Percentiles rank a stretch among this genome's conserved stretches.
Evolutionary conservation across 2,797 vertebrate species (phyloP).

Genomic region (Kryptopterus vitreolus): DNA sequence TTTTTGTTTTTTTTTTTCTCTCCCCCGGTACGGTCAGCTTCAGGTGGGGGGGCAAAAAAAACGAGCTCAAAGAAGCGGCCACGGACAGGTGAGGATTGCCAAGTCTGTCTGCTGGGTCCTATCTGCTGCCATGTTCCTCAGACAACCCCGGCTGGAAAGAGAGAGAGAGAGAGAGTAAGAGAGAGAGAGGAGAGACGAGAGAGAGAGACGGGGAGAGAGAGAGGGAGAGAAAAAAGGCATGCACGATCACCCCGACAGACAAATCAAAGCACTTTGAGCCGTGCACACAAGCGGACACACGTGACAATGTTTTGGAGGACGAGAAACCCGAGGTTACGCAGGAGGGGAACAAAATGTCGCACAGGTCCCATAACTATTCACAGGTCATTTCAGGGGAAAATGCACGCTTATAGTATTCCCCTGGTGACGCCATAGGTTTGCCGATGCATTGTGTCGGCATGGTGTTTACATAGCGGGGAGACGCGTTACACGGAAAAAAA

Average conservation of each 20-base stretch:
- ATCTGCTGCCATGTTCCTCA: conserved; percentile 67
- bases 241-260: conserved; percentile 27
- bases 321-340: background rate
- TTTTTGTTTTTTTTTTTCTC: too few relatives aligned
- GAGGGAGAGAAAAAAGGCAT: conserved; percentile 24
- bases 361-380: too few relatives aligned
- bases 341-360: background rate
- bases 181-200: too few relatives aligned
- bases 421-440: conserved; percentile 5
- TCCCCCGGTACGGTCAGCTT: conserved; percentile 52
- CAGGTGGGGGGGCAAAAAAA: conserved; percentile 40
- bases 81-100: conserved; percentile 65
- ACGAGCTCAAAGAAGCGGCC: conserved; percentile 56
- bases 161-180: too few relatives aligned
- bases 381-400: background rate
- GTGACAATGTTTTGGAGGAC: conserved; percentile 39
- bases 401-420: background rate
- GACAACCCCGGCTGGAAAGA: conserved; percentile 43
- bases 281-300: conserved; percentile 26
- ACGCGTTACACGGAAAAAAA: background rate
- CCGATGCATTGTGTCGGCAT: background rate
- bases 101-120: conserved; percentile 68
- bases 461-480: background rate
- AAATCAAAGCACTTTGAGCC: conserved; percentile 35
- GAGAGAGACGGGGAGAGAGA: too few relatives aligned